Base-by-base conservation (phyloP, 2,888 invertebrate genomes). In the Sialis lutaria region DNA sequence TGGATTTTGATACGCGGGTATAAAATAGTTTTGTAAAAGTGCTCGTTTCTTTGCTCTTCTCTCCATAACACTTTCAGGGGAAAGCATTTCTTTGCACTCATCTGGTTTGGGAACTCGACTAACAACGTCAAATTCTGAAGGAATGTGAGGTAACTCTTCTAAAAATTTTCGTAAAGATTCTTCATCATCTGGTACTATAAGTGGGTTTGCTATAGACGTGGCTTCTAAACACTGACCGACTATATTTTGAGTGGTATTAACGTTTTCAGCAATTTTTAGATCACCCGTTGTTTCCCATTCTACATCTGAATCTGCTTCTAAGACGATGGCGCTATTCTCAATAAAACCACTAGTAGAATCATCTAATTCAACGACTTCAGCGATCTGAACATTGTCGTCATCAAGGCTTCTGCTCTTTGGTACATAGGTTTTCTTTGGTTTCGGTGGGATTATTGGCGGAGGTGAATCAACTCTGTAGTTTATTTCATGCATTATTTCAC, bases 281-380 rank as follows among this genome's bases (percentile, higher is more conserved):
- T 70, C 68, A 44, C 67, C 64, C 1, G 68, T 63, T 53, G 65
- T 66, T 57, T 77, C 77, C 69, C 72, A 74, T 55, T 78, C 74
- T 35, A 71, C 62, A 53, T 79, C 79, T 1, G 75, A 73, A 48
- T 77, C 79, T 22, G 72, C 75, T 60, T 82, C 82, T 37, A 74
- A 71, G 9, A 83, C 68, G 31, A 79, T 60, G 8, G 74, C 67
- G 54, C 68, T 68, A 55, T 64, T 67, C 48, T 72, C 69, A 47
- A 67, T 63, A 48, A 71, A 57, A 46, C 64, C 60, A 39, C 67
- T 53, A 34, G 54, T 54, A 49, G 56, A 54, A 22, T 50, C 42
- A 10, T 10, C 61, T 22, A 22, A 2, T 22, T 22, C 22, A 0
- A 61, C 59, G 4, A 65, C 49, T 56, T 65, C 65, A 50, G 63